Base-by-base conservation (phyloP, 1,140 invertebrate species). In the Drosophila teissieri region DNA sequence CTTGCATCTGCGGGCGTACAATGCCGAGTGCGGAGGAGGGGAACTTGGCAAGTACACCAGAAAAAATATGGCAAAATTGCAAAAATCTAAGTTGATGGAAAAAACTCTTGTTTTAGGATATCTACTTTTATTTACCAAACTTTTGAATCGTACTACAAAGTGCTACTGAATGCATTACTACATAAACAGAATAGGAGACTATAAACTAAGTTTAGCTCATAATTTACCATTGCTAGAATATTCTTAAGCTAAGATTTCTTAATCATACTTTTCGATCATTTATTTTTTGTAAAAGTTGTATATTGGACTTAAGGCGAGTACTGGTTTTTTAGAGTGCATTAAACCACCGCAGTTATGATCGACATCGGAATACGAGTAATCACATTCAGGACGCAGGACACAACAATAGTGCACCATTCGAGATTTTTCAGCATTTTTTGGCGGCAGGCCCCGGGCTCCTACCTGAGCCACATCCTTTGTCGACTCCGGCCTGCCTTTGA, bases 1-100 rank as follows among this genome's bases (percentile, higher is more conserved):
- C 85, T 89, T 90, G 86, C 85, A 89, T 90, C 85, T 89, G 85
- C 85, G 74, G 63, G 65, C 82, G 61, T 62, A 88, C 82, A 86
- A 86, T 81, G 63, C 54, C 46, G 64, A 70, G 37, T 52, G 54
- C 42, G 17, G 15, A 56, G 46, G 49, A 60, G 67, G 72, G 36
- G 70, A 60, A 69, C 60, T 81, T 12, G 34, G 15, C 37, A 15
- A 27, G 27, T 58, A 56, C 54, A 56, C 54, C 24, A 34, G 4
- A 1, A 40, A 7, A 42, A 63, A 34, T 31, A 36, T 1, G 15
- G 11, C 0, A 34, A 44, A 14, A 60, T 54, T 48, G 22, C 22
- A 8, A 48, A 31, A 31, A 31, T 31, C 8, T 4, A 14, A 11
- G 5, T 7, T 17, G 7, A 11, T 39, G 11, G 14, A 37, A 5